These are phyloP conservation scores for Globia sparganii DNA, from an alignment of 2,888 invertebrate species.

Conservation along the genomic window DNA sequence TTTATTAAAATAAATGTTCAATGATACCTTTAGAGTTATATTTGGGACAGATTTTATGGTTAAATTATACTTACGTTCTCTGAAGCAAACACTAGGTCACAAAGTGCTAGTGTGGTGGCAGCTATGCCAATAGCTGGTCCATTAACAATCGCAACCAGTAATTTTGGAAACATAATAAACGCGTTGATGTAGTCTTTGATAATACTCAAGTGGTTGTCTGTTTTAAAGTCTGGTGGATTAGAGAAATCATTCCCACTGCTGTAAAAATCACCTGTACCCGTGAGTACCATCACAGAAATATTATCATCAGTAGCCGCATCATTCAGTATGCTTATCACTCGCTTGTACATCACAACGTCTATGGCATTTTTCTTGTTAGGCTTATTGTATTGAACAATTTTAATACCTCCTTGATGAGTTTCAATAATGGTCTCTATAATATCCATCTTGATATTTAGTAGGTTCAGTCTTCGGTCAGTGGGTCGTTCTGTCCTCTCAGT, in stretches of 20 bases:
- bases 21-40: background rate
- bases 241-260: conserved; percentile 95
- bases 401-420: conserved; percentile 75
- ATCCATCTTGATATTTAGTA: conserved; percentile 57
- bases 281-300: conserved; percentile 93
- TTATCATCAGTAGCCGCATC: conserved; percentile 92
- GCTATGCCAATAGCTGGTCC: conserved; percentile 98
- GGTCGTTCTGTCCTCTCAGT: background rate
- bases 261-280: conserved; percentile 95
- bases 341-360: conserved; percentile 92
- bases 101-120: conserved; percentile 95
- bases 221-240: conserved; percentile 48
- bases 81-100: conserved; percentile 97
- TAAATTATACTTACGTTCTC: conserved; percentile 91
- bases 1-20: background rate
- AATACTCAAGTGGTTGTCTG: conserved; percentile 70
- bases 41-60: no score
- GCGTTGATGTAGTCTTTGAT: conserved; percentile 92
- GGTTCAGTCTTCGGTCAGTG: no score
- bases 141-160: conserved; percentile 96
- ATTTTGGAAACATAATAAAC: conserved; percentile 96
- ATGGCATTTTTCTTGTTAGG: conserved; percentile 96
- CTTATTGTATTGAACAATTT: conserved; percentile 93
- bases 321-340: conserved; percentile 91
- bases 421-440: conserved; percentile 75